These are phyloP conservation scores for cattle (Bos taurus) DNA, from an alignment of 2,113 vertebrate genomes.

Conservation along the genomic window ARS-UCD2.0 NC_037329.1:125772001-125772500, in stretches of 20 bases:
- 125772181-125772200: constrained; percentile 67
- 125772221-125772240: constrained; percentile 64
- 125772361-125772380: neutral
- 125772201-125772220: constrained; percentile 64
- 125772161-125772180: constrained; percentile 68
- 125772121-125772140: constrained; percentile 45
- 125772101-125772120: constrained; percentile 32
- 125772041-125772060: constrained; percentile 63
- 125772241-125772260: constrained; percentile 42
- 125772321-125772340: neutral
- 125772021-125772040: constrained; percentile 70
- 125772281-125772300: neutral
- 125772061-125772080: constrained; percentile 67
- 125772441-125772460: neutral
- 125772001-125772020: constrained; percentile 71
- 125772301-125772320: constrained; percentile 29
- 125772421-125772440: neutral
- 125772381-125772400: constrained; percentile 18
- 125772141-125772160: constrained; percentile 66
- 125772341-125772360: neutral
- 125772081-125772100: constrained; percentile 63
- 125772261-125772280: constrained; percentile 16
- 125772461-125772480: neutral
- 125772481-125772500: neutral
- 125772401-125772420: neutral